Evolutionary conservation across 2,888 invertebrate genomes (phyloP).

Genomic region (Eupithecia centaureata): DNA sequence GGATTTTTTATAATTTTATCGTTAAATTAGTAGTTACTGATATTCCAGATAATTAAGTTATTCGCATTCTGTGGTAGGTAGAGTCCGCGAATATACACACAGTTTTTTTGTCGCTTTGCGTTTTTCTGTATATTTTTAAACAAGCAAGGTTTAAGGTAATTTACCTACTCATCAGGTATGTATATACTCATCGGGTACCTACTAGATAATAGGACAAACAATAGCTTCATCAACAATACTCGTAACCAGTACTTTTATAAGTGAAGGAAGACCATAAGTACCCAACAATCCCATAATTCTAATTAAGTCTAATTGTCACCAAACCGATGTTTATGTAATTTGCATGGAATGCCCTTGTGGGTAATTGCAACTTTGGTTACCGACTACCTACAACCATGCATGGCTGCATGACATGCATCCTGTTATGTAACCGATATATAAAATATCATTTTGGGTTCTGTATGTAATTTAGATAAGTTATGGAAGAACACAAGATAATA

Average conservation of each 20-base stretch:
- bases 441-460: slow-evolving; percentile 5
- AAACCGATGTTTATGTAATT: slow-evolving; percentile 68
- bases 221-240: slow-evolving; percentile 25
- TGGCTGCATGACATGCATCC: slow-evolving; percentile 16
- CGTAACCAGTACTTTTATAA: slow-evolving; percentile 44
- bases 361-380: slow-evolving; percentile 30
- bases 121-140: too few relatives aligned
- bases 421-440: neutral
- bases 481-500: too few relatives aligned
- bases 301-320: slow-evolving; percentile 61
- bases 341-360: slow-evolving; percentile 66
- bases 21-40: too few relatives aligned
- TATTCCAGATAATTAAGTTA: too few relatives aligned
- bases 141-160: neutral
- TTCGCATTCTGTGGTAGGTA: too few relatives aligned
- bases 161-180: too few relatives aligned
- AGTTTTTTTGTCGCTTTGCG: too few relatives aligned
- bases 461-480: neutral
- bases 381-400: slow-evolving; percentile 15
- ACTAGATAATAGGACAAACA: slow-evolving; percentile 1
- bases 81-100: too few relatives aligned
- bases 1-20: neutral
- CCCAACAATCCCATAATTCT: slow-evolving; percentile 60
- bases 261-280: slow-evolving; percentile 46
- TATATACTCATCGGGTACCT: neutral